Evolutionary conservation across 2,797 vertebrate species (phyloP), one percentile per base, ranked within the genome.

Genomic region (Dryobates pubescens): DNA sequence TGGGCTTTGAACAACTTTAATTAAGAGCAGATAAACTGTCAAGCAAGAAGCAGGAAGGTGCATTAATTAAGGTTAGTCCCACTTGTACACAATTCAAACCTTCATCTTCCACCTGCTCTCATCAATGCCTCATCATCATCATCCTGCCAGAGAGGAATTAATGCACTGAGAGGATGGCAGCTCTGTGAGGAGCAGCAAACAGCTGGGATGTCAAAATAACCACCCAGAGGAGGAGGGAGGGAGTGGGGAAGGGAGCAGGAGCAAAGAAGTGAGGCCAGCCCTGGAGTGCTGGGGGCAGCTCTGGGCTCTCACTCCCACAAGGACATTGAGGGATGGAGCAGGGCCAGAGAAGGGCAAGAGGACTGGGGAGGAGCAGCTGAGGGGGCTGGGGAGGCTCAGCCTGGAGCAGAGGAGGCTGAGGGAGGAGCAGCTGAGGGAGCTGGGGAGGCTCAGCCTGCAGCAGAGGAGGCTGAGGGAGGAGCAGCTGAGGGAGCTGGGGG

Each of bases 171-270:
- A 59, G 59, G 34, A 27, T n/a, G 62, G 36, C 45, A 82, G 7
- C 41, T 45, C 8, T 41, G 41, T 32, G 61, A 75, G 49, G 56
- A 71, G 88, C 30, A 74, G 41, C 38, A 13, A 62, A 23, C 59
- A 10, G 63, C 12, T 10, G 82, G 36, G 47, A 34, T 67, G 83
- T 62, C 70, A 57, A 45, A 68, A 75, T 5, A 51, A 29, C 30
- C 69, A 78, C 18, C 16, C 1, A 0, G 61, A 86, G 45, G 1
- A 0, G 1, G 0, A 13, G 69, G 24, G 19, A 36, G 38, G 13
- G 17, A 56, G 32, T 4, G 3, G 0, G 26, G 61, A 62, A 62
- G 53, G 13, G 49, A 51, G 49, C 13, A 49, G 47, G 22, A 8
- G 49, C 12, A 7, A 51, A 24, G 49, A 13, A 51, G 49, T 24